Conservation (phyloP, 2,888 invertebrate species). For the Eustalomyia histrio region DNA sequence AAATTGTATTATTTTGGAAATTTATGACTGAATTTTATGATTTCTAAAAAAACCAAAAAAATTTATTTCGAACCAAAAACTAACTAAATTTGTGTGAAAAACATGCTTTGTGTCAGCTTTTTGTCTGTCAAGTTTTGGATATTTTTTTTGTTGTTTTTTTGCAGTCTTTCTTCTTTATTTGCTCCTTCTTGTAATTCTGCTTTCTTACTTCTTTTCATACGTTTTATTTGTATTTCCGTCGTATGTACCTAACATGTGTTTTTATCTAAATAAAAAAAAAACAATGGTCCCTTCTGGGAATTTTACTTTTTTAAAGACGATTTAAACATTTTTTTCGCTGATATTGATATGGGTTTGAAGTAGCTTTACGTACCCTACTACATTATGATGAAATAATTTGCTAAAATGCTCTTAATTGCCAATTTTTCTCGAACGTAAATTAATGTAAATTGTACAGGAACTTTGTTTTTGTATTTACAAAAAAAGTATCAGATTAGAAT, state of each 20-base stretch:
- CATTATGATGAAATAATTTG: too few species aligned
- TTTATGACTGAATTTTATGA: too few species aligned
- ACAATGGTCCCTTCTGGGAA: not conserved
- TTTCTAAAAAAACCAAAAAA: not conserved
- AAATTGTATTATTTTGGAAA: not conserved
- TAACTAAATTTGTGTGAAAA: constrained; percentile 29
- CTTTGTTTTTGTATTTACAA: too few species aligned
- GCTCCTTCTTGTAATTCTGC: constrained; percentile 7
- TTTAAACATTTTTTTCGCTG: not conserved
- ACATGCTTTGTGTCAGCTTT: constrained; percentile 61
- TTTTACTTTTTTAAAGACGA: not conserved
- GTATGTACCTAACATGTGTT: constrained; percentile 25
- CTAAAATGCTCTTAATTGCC: too few species aligned
- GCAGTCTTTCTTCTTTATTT: not conserved
- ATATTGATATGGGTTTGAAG: not conserved
- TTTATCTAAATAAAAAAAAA: not conserved
- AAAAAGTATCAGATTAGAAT: too few species aligned
- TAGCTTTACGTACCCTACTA: not conserved
- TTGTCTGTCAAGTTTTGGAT: constrained; percentile 34
- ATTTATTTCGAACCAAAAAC: not conserved
- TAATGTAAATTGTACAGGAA: too few species aligned
- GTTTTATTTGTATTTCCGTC: constrained; percentile 31
- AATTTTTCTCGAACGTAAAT: too few species aligned
- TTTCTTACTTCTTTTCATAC: constrained; percentile 23
- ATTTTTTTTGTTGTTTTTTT: constrained; percentile 18